A percentile compares a stretch with the other conserved stretches of the same genome.
Conservation (phyloP, 2,113 vertebrate species). For the Melozone crissalis region DNA sequence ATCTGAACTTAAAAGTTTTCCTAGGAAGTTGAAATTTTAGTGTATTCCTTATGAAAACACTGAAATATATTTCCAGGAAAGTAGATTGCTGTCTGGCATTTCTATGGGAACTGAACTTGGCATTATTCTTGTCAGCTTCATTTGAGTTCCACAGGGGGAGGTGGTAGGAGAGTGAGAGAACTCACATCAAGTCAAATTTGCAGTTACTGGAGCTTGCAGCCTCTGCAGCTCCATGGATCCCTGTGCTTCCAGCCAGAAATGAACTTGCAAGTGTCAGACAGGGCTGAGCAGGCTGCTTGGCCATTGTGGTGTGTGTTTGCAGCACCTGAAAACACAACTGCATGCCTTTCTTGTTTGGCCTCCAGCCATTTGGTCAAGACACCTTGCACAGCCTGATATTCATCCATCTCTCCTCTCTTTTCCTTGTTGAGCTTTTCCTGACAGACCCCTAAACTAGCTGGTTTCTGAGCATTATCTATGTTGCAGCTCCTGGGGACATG, state of each 20-base stretch:
- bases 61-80: not conserved
- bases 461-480: not conserved
- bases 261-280: not conserved
- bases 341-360: accelerated
- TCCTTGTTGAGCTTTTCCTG: not conserved
- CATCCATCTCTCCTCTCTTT: not conserved
- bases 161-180: not conserved
- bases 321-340: not conserved
- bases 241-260: not conserved
- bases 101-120: not conserved
- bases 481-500: not conserved
- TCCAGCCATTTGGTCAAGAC: not conserved
- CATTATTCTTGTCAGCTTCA: not conserved
- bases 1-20: not conserved
- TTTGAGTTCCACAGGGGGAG: not conserved
- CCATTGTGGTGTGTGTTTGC: not conserved
- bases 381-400: not conserved
- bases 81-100: not conserved
- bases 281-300: not conserved
- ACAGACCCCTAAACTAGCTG: not conserved
- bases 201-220: not conserved
- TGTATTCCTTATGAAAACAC: not conserved
- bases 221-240: not conserved
- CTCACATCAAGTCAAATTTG: not conserved
- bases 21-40: not conserved